These are phyloP conservation scores for Platorchestia sp. DNA, from an alignment of 1,140 invertebrate species.

Conservation along the genomic window DNA sequence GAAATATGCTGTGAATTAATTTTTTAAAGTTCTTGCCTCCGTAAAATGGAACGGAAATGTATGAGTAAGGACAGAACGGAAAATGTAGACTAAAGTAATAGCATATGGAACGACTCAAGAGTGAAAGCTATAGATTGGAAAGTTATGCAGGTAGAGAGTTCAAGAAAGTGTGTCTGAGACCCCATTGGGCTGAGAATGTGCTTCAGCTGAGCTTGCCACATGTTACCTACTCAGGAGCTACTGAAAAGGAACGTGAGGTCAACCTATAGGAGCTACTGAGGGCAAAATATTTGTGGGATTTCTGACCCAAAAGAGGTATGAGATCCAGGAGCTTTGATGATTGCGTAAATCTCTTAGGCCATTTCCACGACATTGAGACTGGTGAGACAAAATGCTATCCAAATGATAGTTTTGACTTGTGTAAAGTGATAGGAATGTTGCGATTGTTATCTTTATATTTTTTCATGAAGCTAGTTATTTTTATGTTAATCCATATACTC, in stretches of 20 bases:
- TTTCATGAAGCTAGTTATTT: neutral
- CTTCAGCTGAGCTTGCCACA: no score
- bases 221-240: no score
- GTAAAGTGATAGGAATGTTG: neutral
- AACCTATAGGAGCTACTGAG: no score
- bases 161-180: no score
- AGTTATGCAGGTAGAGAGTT: no score
- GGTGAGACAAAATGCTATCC: neutral
- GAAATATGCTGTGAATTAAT: neutral
- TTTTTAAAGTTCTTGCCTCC: neutral
- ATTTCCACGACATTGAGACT: neutral
- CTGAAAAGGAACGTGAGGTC: no score
- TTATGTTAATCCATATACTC: neutral
- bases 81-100: no score
- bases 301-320: neutral
- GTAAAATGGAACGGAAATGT: neutral
- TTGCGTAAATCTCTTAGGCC: neutral
- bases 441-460: neutral
- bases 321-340: no score
- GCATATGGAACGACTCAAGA: neutral
- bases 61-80: no score
- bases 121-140: neutral
- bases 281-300: neutral
- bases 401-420: neutral
- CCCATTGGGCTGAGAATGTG: no score